Evolutionary conservation across 2,113 vertebrate species (phyloP), one percentile per base, ranked within the genome.

Genomic region (Stomatorhinus ivindoensis): DNA sequence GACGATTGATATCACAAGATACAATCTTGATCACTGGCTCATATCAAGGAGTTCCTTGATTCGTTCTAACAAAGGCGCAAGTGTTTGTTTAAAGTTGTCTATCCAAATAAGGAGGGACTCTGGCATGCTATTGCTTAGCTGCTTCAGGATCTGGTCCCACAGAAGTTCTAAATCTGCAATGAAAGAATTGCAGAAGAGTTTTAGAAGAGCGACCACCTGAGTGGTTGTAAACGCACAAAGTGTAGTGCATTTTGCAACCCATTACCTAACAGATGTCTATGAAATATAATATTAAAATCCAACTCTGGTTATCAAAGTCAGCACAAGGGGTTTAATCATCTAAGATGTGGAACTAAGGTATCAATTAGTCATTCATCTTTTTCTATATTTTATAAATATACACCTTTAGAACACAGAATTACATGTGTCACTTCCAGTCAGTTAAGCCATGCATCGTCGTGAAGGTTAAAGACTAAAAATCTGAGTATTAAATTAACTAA

Each of bases 91-190:
- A 86, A 95, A 48, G 93, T 94, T 92, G 92, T 91, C 92, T 58
- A 95, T 91, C 95, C 95, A 96, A 90, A 91, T 48, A 92, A 42
- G 93, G 92, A 96, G 10, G 69, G 92, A 92, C 90, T 95, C 94
- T 9, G 95, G 95, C 46, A 95, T 90, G 92, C 95, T 95, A 94
- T 90, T 91, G 91, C 92, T 91, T 93, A 96, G 92, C 88, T 92
- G 92, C 95, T 93, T 94, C 95, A 95, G 95, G 94, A 96, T 89
- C 87, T 93, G 92, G 90, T 46, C 94, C 95, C 94, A 95, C 91
- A 46, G 93, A 89, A 91, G 89, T 88, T 94, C 92, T 91, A 94
- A 91, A 95, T 95, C 95, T 96, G 96, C 94, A 96, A 96, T 93
- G 92, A 96, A 95, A 96, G 94, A 95, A 93, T 91, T 92, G 93